These are phyloP conservation scores for Cossypha dichroa DNA, from an alignment of 2,797 vertebrate species.

Conservation along the genomic window DNA sequence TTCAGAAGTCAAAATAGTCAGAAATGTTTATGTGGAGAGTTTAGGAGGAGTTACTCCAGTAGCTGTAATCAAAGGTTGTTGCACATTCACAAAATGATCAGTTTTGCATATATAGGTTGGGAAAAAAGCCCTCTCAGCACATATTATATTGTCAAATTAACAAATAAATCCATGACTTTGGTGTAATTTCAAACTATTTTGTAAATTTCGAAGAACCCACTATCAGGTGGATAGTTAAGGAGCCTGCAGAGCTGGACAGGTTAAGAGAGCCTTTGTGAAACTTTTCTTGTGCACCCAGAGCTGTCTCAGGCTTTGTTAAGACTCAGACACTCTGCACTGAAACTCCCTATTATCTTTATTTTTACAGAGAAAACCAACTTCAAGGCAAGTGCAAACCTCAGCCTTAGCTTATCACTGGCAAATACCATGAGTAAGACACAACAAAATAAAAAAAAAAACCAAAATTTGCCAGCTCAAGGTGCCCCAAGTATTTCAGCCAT, in stretches of 20 bases:
- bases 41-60: background rate
- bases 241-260: background rate
- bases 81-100: background rate
- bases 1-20: background rate
- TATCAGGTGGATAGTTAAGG: background rate
- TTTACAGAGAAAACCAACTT: background rate
- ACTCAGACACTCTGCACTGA: background rate
- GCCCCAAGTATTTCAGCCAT: background rate
- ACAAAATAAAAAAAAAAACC: background rate
- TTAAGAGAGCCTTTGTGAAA: background rate
- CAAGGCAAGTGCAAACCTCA: background rate
- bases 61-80: background rate
- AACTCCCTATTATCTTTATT: background rate
- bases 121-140: background rate
- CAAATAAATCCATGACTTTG: background rate
- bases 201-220: background rate
- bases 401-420: background rate
- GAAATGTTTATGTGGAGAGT: background rate
- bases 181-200: background rate
- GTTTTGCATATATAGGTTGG: accelerated
- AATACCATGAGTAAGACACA: background rate
- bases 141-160: background rate
- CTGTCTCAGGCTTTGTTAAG: background rate
- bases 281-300: background rate
- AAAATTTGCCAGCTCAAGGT: background rate